Base-by-base conservation (phyloP, 1,140 invertebrate species). In the Drosophila mauritiana region DNA sequence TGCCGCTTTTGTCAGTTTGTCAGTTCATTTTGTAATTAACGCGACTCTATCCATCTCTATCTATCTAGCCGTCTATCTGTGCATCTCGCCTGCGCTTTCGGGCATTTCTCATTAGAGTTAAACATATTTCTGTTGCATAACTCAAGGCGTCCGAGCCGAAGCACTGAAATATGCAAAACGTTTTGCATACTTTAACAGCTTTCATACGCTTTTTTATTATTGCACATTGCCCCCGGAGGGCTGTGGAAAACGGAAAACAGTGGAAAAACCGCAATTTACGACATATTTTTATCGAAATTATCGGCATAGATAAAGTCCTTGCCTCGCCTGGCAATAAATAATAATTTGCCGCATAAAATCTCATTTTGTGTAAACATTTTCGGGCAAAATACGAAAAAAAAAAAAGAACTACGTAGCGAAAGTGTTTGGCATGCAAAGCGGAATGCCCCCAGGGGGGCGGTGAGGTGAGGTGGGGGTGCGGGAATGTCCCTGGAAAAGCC, bases 231-330 rank as follows among this genome's bases (percentile, higher is more conserved):
- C 56, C 31, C 17, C 31, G 27, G 15, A 8, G 36, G 20, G 65
- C 20, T 42, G 8, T 7, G 22, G 0, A 13, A 37, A 37, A 11
- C 13, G 36, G 48, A 11, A 36, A 34, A 58, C 54, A 1, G 31
- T 13, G 42, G 27, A 49, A 40, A 42, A 56, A 56, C 45, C 54
- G 34, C 67, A 78, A 81, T 82, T 78, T 73, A 81, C 53, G 52
- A 67, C 56, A 78, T 58, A 62, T 78, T 80, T 81, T 73, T 62
- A 72, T 65, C 73, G 59, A 73, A 82, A 65, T 82, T 49, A 83
- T 80, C 59, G 56, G 49, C 59, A 72, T 52, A 79, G 80, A 79
- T 82, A 74, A 64, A 65, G 67, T 46, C 45, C 42, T 45, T 34
- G 25, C 20, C 27, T 45, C 40, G n/a, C 1, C 13, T 20, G 13